Evolutionary conservation across 2,888 invertebrate species (phyloP), one percentile per base, ranked within the genome.

Genomic region (Syrista parreyssii): DNA sequence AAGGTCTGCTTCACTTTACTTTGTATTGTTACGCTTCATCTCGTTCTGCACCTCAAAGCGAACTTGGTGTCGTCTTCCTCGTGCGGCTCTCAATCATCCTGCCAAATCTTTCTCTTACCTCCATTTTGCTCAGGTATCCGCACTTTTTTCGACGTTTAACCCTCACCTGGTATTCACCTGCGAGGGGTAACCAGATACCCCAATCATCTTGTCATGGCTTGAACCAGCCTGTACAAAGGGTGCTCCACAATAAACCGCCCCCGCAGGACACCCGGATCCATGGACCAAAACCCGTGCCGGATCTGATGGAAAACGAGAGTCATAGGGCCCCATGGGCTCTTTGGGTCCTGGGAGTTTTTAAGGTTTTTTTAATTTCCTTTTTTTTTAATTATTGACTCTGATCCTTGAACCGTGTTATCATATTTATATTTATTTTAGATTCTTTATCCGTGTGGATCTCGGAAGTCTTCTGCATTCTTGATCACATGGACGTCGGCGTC

Each of bases 221-320:
- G 87, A 88, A 88, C 88, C 89, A 88, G 84, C 82, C 82, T 84
- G 84, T 84, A 89, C 88, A 89, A 89, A 87, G 87, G 85, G 88
- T 86, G 87, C 84, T 82, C 86, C 88, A 90, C 90, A 90, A 90
- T 90, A 90, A 90, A 90, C 90, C 89, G 89, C 89, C 89, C 88
- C 86, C 86, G 86, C 79, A 84, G 85, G 87, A 89, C 89, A 88
- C 55, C 55, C 55, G 55, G 55, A 55, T 55, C 55, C 55, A 55
- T 55, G 55, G 55, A 55, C 55, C 55, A 55, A 23, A 55, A 55
- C 55, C 55, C 55, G 55, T 55, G 55, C 55, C 55, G 55, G 55
- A 23, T 55, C 23, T 9, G 6, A 55, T 55, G 55, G 55, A 55
- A 23, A 55, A 75, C 68, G 68, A 34, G 33, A 12, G 33, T 74